These are phyloP conservation scores for Himalopsyche kuldschensis DNA, from an alignment of 2,888 invertebrate genomes.

Conservation along the genomic window DNA sequence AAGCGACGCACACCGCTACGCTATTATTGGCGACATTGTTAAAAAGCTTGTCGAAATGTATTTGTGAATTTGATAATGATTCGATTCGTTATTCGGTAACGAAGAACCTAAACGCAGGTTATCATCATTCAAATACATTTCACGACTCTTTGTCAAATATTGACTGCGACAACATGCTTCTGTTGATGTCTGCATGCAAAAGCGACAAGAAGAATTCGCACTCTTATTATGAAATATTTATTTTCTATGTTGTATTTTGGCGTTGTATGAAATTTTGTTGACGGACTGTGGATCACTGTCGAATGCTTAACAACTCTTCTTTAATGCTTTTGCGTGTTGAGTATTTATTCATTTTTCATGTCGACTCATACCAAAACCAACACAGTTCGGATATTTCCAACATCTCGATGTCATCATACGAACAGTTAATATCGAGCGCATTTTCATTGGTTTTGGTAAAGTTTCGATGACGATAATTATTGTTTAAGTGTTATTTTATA, in stretches of 20 bases:
- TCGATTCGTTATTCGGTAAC: no score
- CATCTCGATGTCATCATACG: no score
- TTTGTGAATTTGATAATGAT: no score
- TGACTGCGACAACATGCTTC: not conserved
- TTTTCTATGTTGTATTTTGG: constrained; percentile 10
- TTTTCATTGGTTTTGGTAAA: not conserved
- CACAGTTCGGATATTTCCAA: not conserved
- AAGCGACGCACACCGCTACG: no score
- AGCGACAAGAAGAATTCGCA: constrained; percentile 25
- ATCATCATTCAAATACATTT: no score
- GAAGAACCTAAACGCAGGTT: no score
- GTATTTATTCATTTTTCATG: not conserved
- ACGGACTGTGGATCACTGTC: constrained; percentile 5
- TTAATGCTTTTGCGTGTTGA: constrained; percentile 34
- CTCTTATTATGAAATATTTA: not conserved
- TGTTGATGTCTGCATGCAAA: constrained; percentile 31
- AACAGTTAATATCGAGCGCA: no score
- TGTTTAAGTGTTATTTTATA: not conserved
- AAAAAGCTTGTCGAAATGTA: no score
- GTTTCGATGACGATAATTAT: not conserved
- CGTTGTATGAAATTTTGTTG: constrained; percentile 10
- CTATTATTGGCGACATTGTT: no score
- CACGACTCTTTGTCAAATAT: not conserved
- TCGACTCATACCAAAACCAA: not conserved
- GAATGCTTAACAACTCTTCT: constrained; percentile 19